Base-by-base conservation (phyloP, 2,113 vertebrate genomes). In the Rhagologus leucostigma region DNA sequence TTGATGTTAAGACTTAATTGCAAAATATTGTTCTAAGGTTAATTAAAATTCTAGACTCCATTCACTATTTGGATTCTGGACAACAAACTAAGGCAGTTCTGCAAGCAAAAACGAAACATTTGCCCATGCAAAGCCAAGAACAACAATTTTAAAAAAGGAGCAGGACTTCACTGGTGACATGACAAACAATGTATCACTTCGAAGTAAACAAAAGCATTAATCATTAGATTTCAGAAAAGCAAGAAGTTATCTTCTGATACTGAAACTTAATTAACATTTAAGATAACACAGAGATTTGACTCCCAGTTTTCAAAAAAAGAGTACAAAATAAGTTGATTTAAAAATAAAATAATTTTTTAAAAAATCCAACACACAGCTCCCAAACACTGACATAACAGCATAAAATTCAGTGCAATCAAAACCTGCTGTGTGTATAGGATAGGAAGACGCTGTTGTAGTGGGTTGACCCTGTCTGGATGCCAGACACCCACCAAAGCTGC, bases 131-230 rank as follows among this genome's bases (percentile, higher is more conserved):
- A 90, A 94, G 53, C 71, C 44, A 68, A 83, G 42, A 78, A 9
- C 24, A 79, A 24, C 6, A 49, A 49, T 87, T 62, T 92, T 50
- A 49, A 62, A 82, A 91, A 83, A 93, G 73, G 13, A 88, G 75
- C 3, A 4, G 55, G 46, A 53, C 35, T 91, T 76, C 30, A 60
- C 73, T 11, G 3, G 52, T 90, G 79, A 88, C 56, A 56, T 91
- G 87, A 96, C 41, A 89, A 95, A 94, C 69, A 92, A 60, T 18
- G 2, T 70, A 94, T 83, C 11, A n/a, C 47, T 82, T 84, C 67
- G 59, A 85, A 95, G 85, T 76, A 92, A 95, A 91, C 57, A 90
- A 68, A 87, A 78, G 30, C 73, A 94, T 96, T 96, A 90, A 93
- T 96, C 69, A 85, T 75, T 42, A 94, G 64, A 84, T 92, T 92